A percentile compares a stretch with the other conserved stretches of the same genome.
Conservation (phyloP, 1,140 invertebrate species). For the Drosophila athabasca region DNA sequence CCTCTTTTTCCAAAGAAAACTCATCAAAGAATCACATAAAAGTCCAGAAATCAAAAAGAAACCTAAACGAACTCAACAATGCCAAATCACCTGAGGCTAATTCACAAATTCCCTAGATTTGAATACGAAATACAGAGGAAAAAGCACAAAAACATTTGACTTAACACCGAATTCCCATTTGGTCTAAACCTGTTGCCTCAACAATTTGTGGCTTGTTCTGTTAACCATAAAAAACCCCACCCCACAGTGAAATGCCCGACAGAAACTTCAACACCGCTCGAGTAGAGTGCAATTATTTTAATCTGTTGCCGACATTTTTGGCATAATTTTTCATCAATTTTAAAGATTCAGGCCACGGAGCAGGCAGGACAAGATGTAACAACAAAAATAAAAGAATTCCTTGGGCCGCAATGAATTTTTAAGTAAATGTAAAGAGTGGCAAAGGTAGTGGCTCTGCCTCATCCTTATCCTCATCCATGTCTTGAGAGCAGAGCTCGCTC, state of each 20-base stretch:
- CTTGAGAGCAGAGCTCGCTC: slow-evolving; percentile 22
- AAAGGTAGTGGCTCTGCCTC: slow-evolving; percentile 13
- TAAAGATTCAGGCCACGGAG: slow-evolving; percentile 23
- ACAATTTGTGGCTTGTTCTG: slow-evolving; percentile 51
- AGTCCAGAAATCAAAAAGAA: slow-evolving; percentile 12
- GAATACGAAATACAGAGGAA: slow-evolving; percentile 58
- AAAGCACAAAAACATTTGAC: slow-evolving; percentile 35
- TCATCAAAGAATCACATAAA: slow-evolving; percentile 34
- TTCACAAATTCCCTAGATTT: slow-evolving; percentile 67
- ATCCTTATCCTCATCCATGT: neutral
- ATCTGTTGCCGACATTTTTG: slow-evolving; percentile 73
- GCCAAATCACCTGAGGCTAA: slow-evolving; percentile 69
- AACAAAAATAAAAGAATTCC: slow-evolving; percentile 73
- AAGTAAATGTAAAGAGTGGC: slow-evolving; percentile 73
- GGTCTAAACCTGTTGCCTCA: slow-evolving; percentile 66
- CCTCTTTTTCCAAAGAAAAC: slow-evolving; percentile 22
- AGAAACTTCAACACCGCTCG: slow-evolving; percentile 3
- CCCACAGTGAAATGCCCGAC: neutral
- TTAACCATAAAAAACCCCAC: slow-evolving; percentile 8
- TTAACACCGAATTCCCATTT: slow-evolving; percentile 60
- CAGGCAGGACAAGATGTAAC: slow-evolving; percentile 22
- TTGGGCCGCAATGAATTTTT: slow-evolving; percentile 77
- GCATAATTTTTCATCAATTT: slow-evolving; percentile 78
- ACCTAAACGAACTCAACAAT: slow-evolving; percentile 46
- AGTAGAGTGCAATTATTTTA: slow-evolving; percentile 71